phyloP scores from a whole-genome alignment of 2,113 vertebrate genomes.

The Caloenas nicobarica region DNA sequence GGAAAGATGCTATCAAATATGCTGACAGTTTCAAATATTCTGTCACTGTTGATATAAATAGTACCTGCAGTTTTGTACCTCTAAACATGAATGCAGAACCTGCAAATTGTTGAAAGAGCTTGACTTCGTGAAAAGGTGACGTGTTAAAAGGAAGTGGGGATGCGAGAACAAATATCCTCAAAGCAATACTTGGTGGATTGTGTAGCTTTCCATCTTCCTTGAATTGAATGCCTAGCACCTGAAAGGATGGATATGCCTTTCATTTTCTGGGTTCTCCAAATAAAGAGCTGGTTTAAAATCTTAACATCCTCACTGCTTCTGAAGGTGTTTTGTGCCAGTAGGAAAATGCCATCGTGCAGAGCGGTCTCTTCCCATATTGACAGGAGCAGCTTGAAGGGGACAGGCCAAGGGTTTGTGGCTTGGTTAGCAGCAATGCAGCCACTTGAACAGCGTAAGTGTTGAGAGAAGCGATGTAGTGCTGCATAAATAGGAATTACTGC shows the following conservation, averaged over 20 bases:
- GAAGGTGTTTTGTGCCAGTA: neutral
- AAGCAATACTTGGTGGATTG: neutral
- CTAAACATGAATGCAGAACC: neutral
- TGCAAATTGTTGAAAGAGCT: neutral
- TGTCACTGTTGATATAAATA: neutral
- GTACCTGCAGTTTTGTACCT: neutral
- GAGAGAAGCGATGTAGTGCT: neutral
- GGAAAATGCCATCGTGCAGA: neutral
- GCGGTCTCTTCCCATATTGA: accelerated
- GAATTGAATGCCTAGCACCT: neutral
- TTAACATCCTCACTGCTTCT: neutral
- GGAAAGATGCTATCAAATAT: neutral
- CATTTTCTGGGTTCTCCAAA: neutral
- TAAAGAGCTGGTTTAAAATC: neutral
- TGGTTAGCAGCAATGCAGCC: neutral
- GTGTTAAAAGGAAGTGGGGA: neutral
- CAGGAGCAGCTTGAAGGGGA: neutral
- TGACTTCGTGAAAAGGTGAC: neutral
- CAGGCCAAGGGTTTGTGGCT: neutral
- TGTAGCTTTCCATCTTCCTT: neutral
- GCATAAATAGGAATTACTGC: neutral
- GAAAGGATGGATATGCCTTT: neutral
- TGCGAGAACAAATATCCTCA: neutral
- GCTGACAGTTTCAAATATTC: neutral
- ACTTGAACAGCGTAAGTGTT: neutral